phyloP scores from a whole-genome alignment of 2,113 vertebrate species.

The Nycticorax nycticorax region DNA sequence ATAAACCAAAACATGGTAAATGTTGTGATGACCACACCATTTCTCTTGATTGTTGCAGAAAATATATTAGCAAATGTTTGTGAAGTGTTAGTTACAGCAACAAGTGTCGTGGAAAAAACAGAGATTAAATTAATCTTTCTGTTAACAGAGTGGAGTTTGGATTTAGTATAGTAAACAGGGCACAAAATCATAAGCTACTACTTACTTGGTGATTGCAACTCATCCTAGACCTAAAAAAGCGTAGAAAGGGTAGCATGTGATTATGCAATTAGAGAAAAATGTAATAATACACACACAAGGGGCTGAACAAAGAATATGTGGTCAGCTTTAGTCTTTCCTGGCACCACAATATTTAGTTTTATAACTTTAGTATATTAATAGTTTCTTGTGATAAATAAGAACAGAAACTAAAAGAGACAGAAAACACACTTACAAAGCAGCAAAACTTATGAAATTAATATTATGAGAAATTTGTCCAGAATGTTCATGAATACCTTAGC shows the following conservation, averaged over 20 bases:
- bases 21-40: not conserved
- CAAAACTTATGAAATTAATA: not conserved
- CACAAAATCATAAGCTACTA: not conserved
- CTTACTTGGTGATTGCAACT: not conserved
- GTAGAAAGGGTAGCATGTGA: not conserved
- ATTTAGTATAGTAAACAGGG: not conserved
- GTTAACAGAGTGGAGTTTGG: not conserved
- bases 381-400: not conserved
- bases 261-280: not conserved
- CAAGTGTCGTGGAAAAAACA: not conserved
- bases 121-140: not conserved
- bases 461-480: not conserved
- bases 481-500: not conserved
- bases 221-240: not conserved
- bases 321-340: not conserved
- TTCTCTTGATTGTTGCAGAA: not conserved
- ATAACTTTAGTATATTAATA: not conserved
- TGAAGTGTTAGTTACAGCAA: not conserved
- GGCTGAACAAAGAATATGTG: rapidly evolving
- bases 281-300: not conserved
- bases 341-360: not conserved
- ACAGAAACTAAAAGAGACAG: not conserved
- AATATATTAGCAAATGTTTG: not conserved
- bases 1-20: not conserved
- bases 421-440: not conserved